These are phyloP conservation scores for Dynastes hyllus DNA, from an alignment of 2,888 invertebrate species.

Conservation along the genomic window DNA sequence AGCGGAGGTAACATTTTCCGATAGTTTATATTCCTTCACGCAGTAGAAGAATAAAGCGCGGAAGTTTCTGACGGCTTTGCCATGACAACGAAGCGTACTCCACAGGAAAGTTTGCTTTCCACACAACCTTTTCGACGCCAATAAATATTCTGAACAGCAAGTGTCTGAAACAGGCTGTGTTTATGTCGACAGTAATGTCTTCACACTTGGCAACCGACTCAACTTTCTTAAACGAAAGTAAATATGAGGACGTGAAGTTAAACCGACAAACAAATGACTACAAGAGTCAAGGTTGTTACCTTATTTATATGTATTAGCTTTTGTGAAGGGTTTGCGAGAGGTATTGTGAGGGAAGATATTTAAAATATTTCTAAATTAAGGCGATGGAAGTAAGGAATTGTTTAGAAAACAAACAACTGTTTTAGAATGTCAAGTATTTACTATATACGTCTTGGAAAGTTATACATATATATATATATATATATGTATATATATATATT, in stretches of 20 bases:
- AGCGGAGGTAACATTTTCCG: no score
- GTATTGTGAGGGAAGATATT: neutral
- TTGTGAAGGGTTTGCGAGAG: neutral
- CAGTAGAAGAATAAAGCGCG: no score
- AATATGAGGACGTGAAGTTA: neutral
- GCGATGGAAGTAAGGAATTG: neutral
- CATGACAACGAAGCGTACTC: no score
- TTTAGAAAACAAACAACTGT: no score
- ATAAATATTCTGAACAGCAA: slow-evolving; percentile 21
- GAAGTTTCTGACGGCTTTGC: no score
- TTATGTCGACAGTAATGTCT: slow-evolving; percentile 24
- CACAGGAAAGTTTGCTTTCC: neutral
- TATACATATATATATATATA: no score
- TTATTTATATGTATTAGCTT: neutral
- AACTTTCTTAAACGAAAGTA: slow-evolving; percentile 17
- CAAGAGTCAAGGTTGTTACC: neutral
- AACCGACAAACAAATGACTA: neutral
- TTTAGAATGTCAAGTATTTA: no score
- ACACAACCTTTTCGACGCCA: neutral
- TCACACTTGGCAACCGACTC: slow-evolving; percentile 17
- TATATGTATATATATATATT: no score
- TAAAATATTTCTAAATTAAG: neutral
- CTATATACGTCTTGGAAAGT: no score
- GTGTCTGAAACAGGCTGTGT: slow-evolving; percentile 9
- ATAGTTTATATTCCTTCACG: no score